phyloP scores from a whole-genome alignment of 2,888 invertebrate genomes.

The Teleiodes luculella region DNA sequence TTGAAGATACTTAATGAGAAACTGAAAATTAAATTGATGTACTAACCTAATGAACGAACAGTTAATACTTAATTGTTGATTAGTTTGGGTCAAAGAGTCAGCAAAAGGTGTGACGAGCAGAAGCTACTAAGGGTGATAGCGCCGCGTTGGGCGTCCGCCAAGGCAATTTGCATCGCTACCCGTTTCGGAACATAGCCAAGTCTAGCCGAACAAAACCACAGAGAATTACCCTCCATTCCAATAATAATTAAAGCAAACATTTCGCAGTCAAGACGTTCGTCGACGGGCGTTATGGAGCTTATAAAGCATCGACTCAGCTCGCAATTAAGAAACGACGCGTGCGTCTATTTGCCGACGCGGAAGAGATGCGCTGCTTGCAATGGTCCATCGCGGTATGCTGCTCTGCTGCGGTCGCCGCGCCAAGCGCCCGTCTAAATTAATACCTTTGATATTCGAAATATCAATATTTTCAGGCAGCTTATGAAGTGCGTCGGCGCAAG shows the following conservation, averaged over 20 bases:
- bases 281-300: slow-evolving; percentile 75
- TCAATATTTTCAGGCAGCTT: slow-evolving; percentile 73
- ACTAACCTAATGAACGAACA: background rate
- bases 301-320: slow-evolving; percentile 72
- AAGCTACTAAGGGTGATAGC: slow-evolving; percentile 60
- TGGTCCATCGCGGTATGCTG: slow-evolving; percentile 64
- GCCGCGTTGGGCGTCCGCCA: slow-evolving; percentile 76
- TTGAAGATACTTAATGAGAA: too few relatives aligned
- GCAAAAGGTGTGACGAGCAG: slow-evolving; percentile 50
- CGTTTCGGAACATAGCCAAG: slow-evolving; percentile 79
- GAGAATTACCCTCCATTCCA: slow-evolving; percentile 78
- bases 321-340: slow-evolving; percentile 75
- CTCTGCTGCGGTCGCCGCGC: slow-evolving; percentile 46
- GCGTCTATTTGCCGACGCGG: slow-evolving; percentile 76
- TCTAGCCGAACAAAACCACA: slow-evolving; percentile 79
- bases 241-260: slow-evolving; percentile 79
- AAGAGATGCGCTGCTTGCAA: slow-evolving; percentile 72
- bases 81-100: slow-evolving; percentile 48
- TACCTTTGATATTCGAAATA: slow-evolving; percentile 75
- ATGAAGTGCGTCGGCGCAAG: slow-evolving; percentile 60
- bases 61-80: background rate
- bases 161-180: slow-evolving; percentile 79
- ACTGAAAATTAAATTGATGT: too few relatives aligned
- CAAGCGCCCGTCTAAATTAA: slow-evolving; percentile 69
- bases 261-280: slow-evolving; percentile 70